Evolutionary conservation across 2,797 vertebrate genomes (phyloP).

Genomic region (Clarias fuscus): DNA sequence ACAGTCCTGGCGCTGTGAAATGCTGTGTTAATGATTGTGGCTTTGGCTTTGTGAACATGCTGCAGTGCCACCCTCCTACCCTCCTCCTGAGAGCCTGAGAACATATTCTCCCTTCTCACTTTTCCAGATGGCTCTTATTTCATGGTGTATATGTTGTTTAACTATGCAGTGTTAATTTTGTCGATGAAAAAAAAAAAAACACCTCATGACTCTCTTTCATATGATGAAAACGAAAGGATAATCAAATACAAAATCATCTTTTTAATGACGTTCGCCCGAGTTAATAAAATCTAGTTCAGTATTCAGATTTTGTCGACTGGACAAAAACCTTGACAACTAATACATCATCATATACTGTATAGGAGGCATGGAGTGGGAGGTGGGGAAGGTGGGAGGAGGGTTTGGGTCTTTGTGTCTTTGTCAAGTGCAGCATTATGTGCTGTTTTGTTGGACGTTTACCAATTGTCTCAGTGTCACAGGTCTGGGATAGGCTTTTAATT

Average conservation of each 20-base stretch:
- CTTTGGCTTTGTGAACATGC: constrained; percentile 32
- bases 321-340: constrained; percentile 12
- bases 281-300: constrained; percentile 13
- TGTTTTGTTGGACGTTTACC: background rate
- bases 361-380: background rate
- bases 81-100: constrained; percentile 20
- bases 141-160: background rate
- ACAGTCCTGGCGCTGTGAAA: constrained; percentile 41
- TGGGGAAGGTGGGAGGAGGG: background rate
- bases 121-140: constrained; percentile 12
- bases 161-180: background rate
- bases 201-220: background rate
- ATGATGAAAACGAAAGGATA: background rate
- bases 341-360: background rate
- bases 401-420: background rate
- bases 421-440: background rate
- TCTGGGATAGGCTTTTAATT: background rate
- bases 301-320: background rate
- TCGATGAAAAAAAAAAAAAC: background rate
- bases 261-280: background rate
- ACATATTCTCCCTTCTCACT: constrained; percentile 4
- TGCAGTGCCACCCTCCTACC: constrained; percentile 38
- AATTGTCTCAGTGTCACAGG: background rate
- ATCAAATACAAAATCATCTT: background rate
- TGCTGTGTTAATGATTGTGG: constrained; percentile 35